Conservation (phyloP, 2,888 invertebrate species). For the Yponomeuta sedellus region DNA sequence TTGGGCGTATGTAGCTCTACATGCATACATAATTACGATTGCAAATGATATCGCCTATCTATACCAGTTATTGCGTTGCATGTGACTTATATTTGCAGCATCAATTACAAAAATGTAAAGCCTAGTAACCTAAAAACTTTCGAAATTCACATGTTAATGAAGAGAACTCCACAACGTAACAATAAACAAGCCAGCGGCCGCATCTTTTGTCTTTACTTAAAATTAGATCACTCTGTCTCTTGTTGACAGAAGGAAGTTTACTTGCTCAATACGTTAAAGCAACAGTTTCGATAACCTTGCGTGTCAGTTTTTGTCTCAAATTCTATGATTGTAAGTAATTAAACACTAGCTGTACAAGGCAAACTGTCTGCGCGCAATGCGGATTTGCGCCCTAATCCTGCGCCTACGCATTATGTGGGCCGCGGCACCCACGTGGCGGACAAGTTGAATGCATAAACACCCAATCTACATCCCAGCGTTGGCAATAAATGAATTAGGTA, state of each 20-base stretch:
- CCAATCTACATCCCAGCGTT: neutral
- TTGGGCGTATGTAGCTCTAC: neutral
- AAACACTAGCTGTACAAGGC: conserved; percentile 12
- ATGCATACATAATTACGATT: neutral
- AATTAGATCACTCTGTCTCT: neutral
- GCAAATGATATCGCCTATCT: neutral
- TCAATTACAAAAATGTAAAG: neutral
- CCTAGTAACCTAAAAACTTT: neutral
- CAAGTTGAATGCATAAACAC: conserved; percentile 1
- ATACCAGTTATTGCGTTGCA: neutral
- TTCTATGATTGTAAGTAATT: conserved; percentile 24
- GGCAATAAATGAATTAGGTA: neutral
- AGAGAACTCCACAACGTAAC: neutral
- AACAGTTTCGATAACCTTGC: neutral
- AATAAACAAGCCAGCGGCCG: neutral
- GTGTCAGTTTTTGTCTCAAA: neutral
- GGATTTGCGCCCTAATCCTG: conserved; percentile 48
- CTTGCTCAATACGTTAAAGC: neutral
- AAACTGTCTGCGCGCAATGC: conserved; percentile 45
- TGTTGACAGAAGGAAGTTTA: neutral
- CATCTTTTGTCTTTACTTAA: neutral
- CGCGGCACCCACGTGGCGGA: conserved; percentile 30
- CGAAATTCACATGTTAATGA: neutral
- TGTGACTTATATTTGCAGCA: neutral
- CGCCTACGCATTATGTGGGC: conserved; percentile 6